These are phyloP conservation scores for Masnerella sp. DNA, from an alignment of 2,888 invertebrate genomes.

Conservation along the genomic window DNA sequence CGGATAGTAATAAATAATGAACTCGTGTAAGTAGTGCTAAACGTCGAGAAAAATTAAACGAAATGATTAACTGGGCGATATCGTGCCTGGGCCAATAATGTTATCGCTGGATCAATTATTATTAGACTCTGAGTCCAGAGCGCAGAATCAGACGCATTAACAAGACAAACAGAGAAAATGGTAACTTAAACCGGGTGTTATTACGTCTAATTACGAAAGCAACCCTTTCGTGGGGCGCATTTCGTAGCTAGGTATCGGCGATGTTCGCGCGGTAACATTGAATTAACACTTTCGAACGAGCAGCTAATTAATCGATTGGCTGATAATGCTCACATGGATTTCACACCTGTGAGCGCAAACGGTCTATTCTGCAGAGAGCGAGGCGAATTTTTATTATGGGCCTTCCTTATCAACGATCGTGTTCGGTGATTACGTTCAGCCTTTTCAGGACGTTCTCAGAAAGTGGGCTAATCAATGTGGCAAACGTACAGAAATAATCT, in stretches of 20 bases:
- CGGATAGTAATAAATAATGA: no score
- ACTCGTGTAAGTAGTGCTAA: conserved; percentile 22
- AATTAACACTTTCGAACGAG: conserved; percentile 70
- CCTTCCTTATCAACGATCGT: conserved; percentile 62
- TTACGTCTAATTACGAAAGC: conserved; percentile 67
- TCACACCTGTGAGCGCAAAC: conserved; percentile 58
- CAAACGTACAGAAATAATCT: conserved; percentile 62
- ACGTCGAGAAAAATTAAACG: background rate
- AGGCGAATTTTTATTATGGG: conserved; percentile 50
- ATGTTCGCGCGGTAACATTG: conserved; percentile 69
- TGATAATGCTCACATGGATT: conserved; percentile 61
- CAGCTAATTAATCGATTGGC: conserved; percentile 70
- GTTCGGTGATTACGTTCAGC: conserved; percentile 60
- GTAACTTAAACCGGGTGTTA: conserved; percentile 60
- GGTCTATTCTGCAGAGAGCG: conserved; percentile 45
- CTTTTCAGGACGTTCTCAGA: conserved; percentile 28
- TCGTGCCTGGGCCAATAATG: conserved; percentile 16
- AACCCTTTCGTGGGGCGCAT: conserved; percentile 63
- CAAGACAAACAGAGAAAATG: conserved; percentile 65
- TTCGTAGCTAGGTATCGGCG: conserved; percentile 72
- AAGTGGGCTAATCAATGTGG: conserved; percentile 26
- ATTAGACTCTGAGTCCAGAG: conserved; percentile 37
- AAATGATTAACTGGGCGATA: conserved; percentile 16
- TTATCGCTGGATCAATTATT: conserved; percentile 44
- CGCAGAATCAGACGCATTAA: conserved; percentile 59